Percentiles rank a stretch among this genome's conserved stretches.
phyloP scores from a whole-genome alignment of 2,888 invertebrate species.

The Amphipyra berbera region DNA sequence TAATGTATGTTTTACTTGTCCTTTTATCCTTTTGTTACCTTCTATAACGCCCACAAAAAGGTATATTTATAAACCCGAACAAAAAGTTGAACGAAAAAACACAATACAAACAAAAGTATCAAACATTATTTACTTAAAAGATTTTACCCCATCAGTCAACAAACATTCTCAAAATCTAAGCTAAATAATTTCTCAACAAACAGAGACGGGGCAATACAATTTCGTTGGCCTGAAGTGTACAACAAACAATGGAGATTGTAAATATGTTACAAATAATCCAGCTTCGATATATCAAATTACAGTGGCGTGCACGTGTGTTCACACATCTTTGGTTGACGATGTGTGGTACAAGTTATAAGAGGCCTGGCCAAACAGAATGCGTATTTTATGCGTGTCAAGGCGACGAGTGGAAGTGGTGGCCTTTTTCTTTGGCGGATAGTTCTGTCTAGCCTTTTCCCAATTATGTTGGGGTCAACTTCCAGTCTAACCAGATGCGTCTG shows the following conservation, averaged over 20 bases:
- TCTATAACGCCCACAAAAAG: no score
- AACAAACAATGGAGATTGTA: slow-evolving; percentile 49
- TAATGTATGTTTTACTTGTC: no score
- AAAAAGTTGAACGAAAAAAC: no score
- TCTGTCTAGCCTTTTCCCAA: no score
- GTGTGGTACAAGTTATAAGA: slow-evolving; percentile 21
- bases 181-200: slow-evolving; percentile 3
- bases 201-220: slow-evolving; percentile 18
- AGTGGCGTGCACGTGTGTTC: slow-evolving; percentile 45
- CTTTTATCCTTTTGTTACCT: no score
- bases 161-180: background rate
- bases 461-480: no score
- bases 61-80: no score
- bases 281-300: slow-evolving; percentile 55
- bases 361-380: no score
- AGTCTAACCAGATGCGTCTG: no score
- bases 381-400: background rate
- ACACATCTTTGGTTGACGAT: slow-evolving; percentile 43
- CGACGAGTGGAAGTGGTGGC: no score
- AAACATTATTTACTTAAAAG: slow-evolving; percentile 13
- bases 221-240: slow-evolving; percentile 27
- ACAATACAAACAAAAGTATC: slow-evolving; percentile 3
- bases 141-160: slow-evolving; percentile 5
- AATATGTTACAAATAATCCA: slow-evolving; percentile 52
- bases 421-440: no score